Evolutionary conservation across 2,113 vertebrate genomes (phyloP), one percentile per base, ranked within the genome.

Genomic region (Nymphicus hollandicus): DNA sequence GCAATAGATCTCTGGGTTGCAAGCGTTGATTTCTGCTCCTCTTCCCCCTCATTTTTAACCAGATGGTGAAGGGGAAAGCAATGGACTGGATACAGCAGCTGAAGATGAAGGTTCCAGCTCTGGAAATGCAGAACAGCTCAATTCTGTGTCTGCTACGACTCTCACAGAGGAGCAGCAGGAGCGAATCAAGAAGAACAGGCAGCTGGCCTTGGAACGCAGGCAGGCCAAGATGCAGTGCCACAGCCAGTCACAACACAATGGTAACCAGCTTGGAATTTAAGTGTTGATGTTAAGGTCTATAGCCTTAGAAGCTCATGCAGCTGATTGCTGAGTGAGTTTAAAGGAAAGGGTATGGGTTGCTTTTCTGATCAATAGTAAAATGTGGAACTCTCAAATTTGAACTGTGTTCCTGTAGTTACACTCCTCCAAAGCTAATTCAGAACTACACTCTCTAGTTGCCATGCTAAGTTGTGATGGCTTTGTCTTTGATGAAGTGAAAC

Each of bases 171-270:
- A 99, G 95, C 98, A 99, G 66, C 98, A 95, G 5, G 68, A 86
- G 73, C 98, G 98, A 69, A 99, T 99, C 39, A 97, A 97, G 96
- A 98, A 95, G 91, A 99, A 99, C 97, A 98, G 98, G 86, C 98
- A 96, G 95, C 96, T 97, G 22, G 99, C 99, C 7, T 97, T 99
- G 97, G 98, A 99, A 95, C 98, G 97, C 35, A 97, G 98, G 74
- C 98, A 98, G 44, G 98, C 98, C 1, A 98, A 98, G 82, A 95
- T 97, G 79, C 97, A 98, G 93, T 94, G 70, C 39, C 97, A 49
- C 82, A 98, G 98, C 98, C 97, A 97, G 74, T 73, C 77, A 1
- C 96, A 86, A 9, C 92, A 70, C 44, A 74, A 94, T 0, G 98
- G 98, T 98, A 97, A 97, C 20, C 50, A 84, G 20, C 37, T 29